phyloP scores from a whole-genome alignment of 2,888 invertebrate species.

The Blomia tropicalis region DNA sequence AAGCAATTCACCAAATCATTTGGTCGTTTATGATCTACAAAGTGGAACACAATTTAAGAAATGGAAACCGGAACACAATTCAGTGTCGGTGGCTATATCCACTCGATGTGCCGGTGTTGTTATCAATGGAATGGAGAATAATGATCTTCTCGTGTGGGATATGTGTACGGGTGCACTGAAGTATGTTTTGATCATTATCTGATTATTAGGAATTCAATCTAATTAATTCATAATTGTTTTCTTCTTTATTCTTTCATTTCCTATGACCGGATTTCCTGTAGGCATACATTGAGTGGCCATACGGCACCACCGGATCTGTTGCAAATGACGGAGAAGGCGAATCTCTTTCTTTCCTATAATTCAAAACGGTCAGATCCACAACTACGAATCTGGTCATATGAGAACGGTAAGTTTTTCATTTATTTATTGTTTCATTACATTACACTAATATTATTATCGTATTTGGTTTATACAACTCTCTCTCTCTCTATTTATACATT shows the following conservation, averaged over 20 bases:
- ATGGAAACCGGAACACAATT: conserved; percentile 70
- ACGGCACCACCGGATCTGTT: conserved; percentile 57
- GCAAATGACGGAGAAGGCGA: conserved; percentile 54
- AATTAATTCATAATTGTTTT: not conserved
- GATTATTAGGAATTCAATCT: not conserved
- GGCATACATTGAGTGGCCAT: conserved; percentile 57
- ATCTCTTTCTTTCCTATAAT: conserved; percentile 56
- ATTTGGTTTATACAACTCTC: not conserved
- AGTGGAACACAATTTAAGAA: conserved; percentile 78
- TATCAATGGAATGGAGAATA: conserved; percentile 63
- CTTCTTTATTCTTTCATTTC: conserved; percentile 16
- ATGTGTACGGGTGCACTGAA: conserved; percentile 51
- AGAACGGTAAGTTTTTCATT: conserved; percentile 45
- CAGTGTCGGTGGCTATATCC: conserved; percentile 67
- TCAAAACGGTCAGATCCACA: conserved; percentile 54
- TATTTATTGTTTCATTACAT: too few relatives aligned
- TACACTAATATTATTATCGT: not conserved
- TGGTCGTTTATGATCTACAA: conserved; percentile 73
- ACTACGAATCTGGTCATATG: conserved; percentile 62
- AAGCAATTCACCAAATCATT: conserved; percentile 58
- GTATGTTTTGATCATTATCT: conserved; percentile 28
- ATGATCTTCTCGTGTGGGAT: conserved; percentile 68
- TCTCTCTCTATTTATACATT: conserved; percentile 7
- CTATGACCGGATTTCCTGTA: conserved; percentile 26
- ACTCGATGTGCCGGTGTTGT: conserved; percentile 59